Evolutionary conservation across 2,797 vertebrate genomes (phyloP).

Genomic region (Heliangelus exortis): DNA sequence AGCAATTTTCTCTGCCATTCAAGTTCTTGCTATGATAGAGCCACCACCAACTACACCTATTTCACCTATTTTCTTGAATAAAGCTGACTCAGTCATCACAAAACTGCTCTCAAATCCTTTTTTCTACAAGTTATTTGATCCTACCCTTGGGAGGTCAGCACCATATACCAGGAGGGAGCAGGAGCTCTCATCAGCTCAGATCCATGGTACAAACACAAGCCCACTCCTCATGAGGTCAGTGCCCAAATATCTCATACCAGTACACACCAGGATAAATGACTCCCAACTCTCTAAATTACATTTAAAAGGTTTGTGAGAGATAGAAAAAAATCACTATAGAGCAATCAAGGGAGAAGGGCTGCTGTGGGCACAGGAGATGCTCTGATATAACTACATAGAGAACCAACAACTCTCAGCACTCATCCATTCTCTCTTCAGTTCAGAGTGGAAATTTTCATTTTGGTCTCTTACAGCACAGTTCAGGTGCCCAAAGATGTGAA

Average conservation of each 20-base stretch:
- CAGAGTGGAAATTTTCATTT: not conserved
- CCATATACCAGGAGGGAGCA: accelerated
- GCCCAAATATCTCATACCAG: accelerated
- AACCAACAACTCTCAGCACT: not conserved
- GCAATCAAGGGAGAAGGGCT: not conserved
- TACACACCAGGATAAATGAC: not conserved
- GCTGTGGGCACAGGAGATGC: not conserved
- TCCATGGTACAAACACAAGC: accelerated
- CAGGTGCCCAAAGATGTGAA: not conserved
- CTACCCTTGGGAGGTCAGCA: accelerated
- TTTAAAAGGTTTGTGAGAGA: not conserved
- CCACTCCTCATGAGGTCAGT: not conserved
- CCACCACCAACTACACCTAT: not conserved
- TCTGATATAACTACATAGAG: accelerated
- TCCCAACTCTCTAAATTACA: not conserved
- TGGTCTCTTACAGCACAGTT: not conserved
- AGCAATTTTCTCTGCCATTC: not conserved
- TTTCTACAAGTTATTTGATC: accelerated
- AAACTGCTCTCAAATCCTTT: not conserved
- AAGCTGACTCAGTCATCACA: not conserved
- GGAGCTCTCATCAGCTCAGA: not conserved
- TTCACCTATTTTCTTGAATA: not conserved
- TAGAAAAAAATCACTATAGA: not conserved
- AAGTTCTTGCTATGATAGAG: not conserved
- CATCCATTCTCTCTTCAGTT: not conserved